Conservation (phyloP, 2,888 invertebrate genomes). For the Tubulanus polymorphus region DNA sequence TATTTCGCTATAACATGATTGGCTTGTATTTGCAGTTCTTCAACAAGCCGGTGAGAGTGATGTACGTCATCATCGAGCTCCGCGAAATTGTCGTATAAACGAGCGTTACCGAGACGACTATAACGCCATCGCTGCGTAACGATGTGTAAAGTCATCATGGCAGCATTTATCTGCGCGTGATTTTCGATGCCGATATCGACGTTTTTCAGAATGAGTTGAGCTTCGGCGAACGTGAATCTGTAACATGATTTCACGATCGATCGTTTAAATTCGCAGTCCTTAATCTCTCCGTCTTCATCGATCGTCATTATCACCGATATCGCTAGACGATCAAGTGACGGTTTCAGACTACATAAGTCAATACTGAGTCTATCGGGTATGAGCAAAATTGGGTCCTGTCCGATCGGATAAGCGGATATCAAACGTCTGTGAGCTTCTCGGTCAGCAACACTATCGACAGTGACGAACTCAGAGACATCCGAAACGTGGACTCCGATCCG, state of each 20-base stretch:
- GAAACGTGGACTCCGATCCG: slow-evolving; percentile 30
- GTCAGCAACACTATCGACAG: slow-evolving; percentile 23
- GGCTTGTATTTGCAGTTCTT: slow-evolving; percentile 23
- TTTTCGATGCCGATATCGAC: slow-evolving; percentile 7
- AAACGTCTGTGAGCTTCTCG: slow-evolving; percentile 25
- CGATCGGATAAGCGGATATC: slow-evolving; percentile 23
- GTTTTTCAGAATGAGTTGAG: slow-evolving; percentile 25
- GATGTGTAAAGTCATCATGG: background rate
- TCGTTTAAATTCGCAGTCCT: slow-evolving; percentile 24
- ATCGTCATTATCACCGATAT: slow-evolving; percentile 36
- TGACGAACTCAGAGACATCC: slow-evolving; percentile 25
- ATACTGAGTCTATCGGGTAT: slow-evolving; percentile 29
- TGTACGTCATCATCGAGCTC: background rate
- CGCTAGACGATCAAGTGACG: slow-evolving; percentile 25
- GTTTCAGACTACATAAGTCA: slow-evolving; percentile 23
- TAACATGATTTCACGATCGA: slow-evolving; percentile 34
- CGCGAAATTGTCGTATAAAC: background rate
- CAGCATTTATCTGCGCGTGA: slow-evolving; percentile 5
- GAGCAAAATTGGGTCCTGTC: slow-evolving; percentile 23
- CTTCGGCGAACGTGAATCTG: slow-evolving; percentile 29
- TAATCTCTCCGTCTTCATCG: slow-evolving; percentile 27
- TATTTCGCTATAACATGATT: slow-evolving; percentile 17
- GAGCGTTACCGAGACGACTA: background rate
- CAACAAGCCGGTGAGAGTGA: slow-evolving; percentile 22
- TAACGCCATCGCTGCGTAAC: background rate